Percentiles rank a stretch among this genome's conserved stretches.
phyloP scores from a whole-genome alignment of 2,797 vertebrate genomes.

The Esox lucius region DNA sequence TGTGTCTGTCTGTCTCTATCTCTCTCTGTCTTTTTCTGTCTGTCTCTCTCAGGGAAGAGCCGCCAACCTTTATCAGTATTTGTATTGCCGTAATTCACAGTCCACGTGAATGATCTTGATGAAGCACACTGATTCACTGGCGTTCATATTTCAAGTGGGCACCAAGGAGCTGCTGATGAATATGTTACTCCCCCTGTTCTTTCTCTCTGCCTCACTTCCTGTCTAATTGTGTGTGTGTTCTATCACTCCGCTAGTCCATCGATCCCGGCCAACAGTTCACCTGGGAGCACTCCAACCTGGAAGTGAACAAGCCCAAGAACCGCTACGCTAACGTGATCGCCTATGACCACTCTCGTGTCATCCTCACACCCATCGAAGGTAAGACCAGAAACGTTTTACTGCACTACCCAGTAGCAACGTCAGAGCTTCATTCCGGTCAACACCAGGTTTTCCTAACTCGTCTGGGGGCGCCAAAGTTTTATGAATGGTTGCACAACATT shows the following conservation, averaged over 20 bases:
- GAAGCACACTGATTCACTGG: constrained; percentile 36
- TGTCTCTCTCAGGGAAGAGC: constrained; percentile 26
- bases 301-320: constrained; percentile 98
- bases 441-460: too few species aligned
- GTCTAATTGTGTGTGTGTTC: constrained; percentile 9
- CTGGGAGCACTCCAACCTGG: constrained; percentile 98
- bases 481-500: too few species aligned
- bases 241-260: constrained; percentile 81
- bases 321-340: constrained; percentile 98
- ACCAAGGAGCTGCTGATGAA: constrained; percentile 47
- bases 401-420: background rate
- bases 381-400: constrained; percentile 38
- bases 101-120: constrained; percentile 53
- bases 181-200: constrained; percentile 16
- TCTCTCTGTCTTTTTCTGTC: constrained; percentile 31
- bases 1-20: constrained; percentile 23
- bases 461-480: too few species aligned
- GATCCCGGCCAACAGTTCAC: constrained; percentile 99
- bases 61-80: constrained; percentile 58
- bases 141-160: constrained; percentile 47
- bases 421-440: background rate
- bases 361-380: constrained; percentile 95
- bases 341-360: constrained; percentile 96
- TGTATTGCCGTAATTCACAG: constrained; percentile 54
- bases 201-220: constrained; percentile 22